Percentiles rank a stretch among this genome's conserved stretches.
Evolutionary conservation across 2,888 invertebrate species (phyloP).

Genomic region (Mimas tiliae): DNA sequence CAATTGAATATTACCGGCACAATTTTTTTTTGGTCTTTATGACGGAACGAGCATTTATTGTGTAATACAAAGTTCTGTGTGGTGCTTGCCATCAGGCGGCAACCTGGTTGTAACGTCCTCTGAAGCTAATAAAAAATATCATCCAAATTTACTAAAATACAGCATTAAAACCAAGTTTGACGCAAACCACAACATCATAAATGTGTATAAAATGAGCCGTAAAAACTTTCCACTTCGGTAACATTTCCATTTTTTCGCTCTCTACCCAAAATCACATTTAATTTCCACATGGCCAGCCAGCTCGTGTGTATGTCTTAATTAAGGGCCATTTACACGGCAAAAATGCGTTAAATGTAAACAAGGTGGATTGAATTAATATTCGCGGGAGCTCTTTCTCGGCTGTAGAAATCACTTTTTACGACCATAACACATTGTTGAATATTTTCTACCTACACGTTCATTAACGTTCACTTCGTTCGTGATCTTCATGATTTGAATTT

Average conservation of each 20-base stretch:
- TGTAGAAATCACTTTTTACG: slow-evolving; percentile 16
- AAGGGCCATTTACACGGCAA: slow-evolving; percentile 22
- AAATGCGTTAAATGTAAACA: slow-evolving; percentile 26
- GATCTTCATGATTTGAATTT: neutral
- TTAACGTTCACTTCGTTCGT: neutral
- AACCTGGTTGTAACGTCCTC: too few relatives aligned
- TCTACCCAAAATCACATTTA: slow-evolving; percentile 23
- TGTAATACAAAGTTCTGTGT: too few relatives aligned
- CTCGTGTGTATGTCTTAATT: slow-evolving; percentile 27
- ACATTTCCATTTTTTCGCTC: slow-evolving; percentile 21
- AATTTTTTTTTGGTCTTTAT: too few relatives aligned
- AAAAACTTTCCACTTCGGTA: slow-evolving; percentile 16
- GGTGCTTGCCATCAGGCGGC: too few relatives aligned
- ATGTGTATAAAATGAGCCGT: neutral
- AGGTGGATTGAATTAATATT: slow-evolving; percentile 26
- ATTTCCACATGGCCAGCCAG: slow-evolving; percentile 14
- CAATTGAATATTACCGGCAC: too few relatives aligned
- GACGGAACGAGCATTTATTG: too few relatives aligned
- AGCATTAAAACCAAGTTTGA: neutral
- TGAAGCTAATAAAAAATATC: too few relatives aligned
- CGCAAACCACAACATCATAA: neutral
- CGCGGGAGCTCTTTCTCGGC: slow-evolving; percentile 1
- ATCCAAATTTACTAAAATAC: neutral
- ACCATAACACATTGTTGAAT: slow-evolving; percentile 2
- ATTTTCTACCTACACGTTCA: neutral